Evolutionary conservation across 1,140 invertebrate genomes (phyloP).

Genomic region (Drosophila lacertosa): DNA sequence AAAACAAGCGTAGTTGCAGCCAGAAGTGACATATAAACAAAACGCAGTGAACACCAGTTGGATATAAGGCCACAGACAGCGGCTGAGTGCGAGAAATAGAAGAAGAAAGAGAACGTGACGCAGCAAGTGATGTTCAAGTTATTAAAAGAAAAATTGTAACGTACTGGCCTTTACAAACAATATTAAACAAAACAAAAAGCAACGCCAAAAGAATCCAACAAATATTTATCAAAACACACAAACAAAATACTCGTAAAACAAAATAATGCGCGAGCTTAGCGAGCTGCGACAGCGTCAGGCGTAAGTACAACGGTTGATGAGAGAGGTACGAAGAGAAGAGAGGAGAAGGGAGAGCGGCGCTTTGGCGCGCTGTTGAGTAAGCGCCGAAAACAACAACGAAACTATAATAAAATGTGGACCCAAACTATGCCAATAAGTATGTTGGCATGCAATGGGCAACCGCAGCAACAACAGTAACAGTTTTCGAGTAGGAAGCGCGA

Average conservation of each 20-base stretch:
- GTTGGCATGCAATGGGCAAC: constrained; percentile 5
- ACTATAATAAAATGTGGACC: neutral
- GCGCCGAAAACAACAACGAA: neutral
- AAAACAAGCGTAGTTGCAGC: constrained; percentile 43
- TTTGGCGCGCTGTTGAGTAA: constrained; percentile 19
- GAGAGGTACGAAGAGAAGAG: neutral
- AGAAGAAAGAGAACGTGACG: neutral
- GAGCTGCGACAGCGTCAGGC: constrained; percentile 27
- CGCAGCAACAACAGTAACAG: constrained; percentile 6
- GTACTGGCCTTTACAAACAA: constrained; percentile 33
- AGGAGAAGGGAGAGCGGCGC: neutral
- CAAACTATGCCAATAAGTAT: constrained; percentile 5
- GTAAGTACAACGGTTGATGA: constrained; percentile 52
- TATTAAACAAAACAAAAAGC: constrained; percentile 9
- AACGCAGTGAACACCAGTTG: constrained; percentile 15
- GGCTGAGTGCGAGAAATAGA: too few species aligned
- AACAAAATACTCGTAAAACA: constrained; percentile 9
- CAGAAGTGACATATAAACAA: constrained; percentile 4
- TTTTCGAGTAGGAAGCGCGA: constrained; percentile 11
- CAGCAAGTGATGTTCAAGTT: constrained; percentile 43
- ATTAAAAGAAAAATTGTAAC: constrained; percentile 61
- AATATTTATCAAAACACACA: constrained; percentile 12
- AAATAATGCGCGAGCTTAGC: constrained; percentile 55
- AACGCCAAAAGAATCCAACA: constrained; percentile 8
- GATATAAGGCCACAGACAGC: neutral